Evolutionary conservation across 2,113 vertebrate species (phyloP).

Genomic region (Triplophysa rosa): DNA sequence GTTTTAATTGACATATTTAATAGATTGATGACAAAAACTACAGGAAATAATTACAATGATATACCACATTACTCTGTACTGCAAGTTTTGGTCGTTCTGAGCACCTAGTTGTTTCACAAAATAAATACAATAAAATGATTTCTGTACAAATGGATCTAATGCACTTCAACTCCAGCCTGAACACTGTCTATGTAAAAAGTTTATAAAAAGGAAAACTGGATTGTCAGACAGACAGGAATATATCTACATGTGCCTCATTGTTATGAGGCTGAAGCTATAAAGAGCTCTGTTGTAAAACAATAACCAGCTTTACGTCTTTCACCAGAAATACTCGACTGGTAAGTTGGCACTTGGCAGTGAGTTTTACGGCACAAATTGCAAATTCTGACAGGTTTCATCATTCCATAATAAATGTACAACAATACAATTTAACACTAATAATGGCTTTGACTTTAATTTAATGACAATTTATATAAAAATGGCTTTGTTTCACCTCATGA

Average conservation of each 20-base stretch:
- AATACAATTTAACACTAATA: constrained; percentile 59
- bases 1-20: constrained; percentile 59
- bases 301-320: constrained; percentile 1
- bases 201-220: constrained; percentile 10
- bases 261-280: constrained; percentile 22
- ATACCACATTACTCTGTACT: constrained; percentile 67
- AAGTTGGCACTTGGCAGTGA: constrained; percentile 29
- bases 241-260: constrained; percentile 53
- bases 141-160: constrained; percentile 79
- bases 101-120: constrained; percentile 75
- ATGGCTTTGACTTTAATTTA: constrained; percentile 57
- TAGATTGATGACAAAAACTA: constrained; percentile 55
- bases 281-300: neutral
- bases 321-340: constrained; percentile 54
- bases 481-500: constrained; percentile 4
- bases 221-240: constrained; percentile 62
- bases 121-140: constrained; percentile 82
- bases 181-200: constrained; percentile 52
- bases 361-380: constrained; percentile 27
- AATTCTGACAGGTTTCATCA: constrained; percentile 46
- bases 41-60: constrained; percentile 74
- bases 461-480: constrained; percentile 15
- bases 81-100: constrained; percentile 64
- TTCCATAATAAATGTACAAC: constrained; percentile 58
- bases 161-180: constrained; percentile 70